Conservation (phyloP, 2,797 vertebrate genomes). For the Macropodus opercularis region DNA sequence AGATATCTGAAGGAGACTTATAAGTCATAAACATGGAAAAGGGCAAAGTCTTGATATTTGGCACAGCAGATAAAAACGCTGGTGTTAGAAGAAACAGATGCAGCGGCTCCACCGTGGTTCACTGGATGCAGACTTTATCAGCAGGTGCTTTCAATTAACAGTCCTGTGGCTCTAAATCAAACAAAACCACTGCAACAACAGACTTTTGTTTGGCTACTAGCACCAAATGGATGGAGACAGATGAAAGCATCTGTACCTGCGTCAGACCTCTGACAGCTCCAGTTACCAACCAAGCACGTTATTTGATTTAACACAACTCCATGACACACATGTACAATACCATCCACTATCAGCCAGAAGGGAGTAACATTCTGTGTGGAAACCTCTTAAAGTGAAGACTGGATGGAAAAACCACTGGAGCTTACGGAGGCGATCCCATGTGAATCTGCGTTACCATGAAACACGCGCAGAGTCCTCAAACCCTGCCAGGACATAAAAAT, state of each 20-base stretch:
- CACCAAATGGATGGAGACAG: constrained; percentile 15
- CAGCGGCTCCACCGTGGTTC: constrained; percentile 23
- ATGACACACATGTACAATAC: background rate
- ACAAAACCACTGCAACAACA: constrained; percentile 45
- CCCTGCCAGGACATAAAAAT: constrained; percentile 17
- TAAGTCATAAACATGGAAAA: constrained; percentile 8
- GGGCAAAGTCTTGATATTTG: constrained; percentile 17
- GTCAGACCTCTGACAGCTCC: constrained; percentile 17
- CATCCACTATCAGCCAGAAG: background rate
- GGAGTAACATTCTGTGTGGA: background rate
- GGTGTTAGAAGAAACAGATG: constrained; percentile 16
- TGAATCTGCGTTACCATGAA: background rate
- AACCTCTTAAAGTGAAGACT: background rate
- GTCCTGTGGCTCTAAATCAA: constrained; percentile 61
- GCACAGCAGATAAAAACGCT: constrained; percentile 1
- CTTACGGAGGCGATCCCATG: background rate
- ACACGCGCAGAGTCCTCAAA: background rate
- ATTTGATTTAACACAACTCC: background rate
- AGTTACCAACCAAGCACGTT: background rate
- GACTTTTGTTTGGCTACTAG: constrained; percentile 30
- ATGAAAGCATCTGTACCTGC: constrained; percentile 32
- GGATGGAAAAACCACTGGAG: background rate
- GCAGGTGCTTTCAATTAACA: constrained; percentile 74
- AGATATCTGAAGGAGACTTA: constrained; percentile 23
- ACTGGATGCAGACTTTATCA: constrained; percentile 20